phyloP scores from a whole-genome alignment of 2,113 vertebrate genomes.

The Gorsachius goisagi region DNA sequence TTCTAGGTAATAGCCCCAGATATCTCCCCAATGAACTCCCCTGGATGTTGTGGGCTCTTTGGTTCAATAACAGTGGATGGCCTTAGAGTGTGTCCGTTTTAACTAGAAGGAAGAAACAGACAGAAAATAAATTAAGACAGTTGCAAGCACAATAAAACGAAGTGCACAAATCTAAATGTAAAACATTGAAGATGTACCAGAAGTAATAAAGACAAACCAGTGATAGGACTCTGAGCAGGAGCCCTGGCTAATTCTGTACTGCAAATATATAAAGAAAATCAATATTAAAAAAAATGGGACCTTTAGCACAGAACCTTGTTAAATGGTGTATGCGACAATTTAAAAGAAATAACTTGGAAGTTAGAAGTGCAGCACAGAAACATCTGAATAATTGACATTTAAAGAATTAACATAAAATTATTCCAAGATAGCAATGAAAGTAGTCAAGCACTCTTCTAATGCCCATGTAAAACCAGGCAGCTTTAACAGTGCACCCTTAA shows the following conservation, averaged over 20 bases:
- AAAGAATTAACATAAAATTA: slow-evolving; percentile 53
- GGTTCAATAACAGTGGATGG: not conserved
- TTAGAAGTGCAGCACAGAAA: not conserved
- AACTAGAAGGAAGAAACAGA: not conserved
- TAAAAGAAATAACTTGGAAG: slow-evolving; percentile 36
- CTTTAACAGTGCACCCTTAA: not conserved
- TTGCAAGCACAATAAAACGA: not conserved
- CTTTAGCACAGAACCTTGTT: slow-evolving; percentile 26
- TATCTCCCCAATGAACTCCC: not conserved
- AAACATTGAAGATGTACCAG: slow-evolving; percentile 46
- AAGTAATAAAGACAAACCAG: slow-evolving; percentile 54
- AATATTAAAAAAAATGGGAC: not conserved
- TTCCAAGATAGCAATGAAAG: not conserved
- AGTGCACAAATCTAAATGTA: slow-evolving; percentile 35
- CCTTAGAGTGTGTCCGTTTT: not conserved
- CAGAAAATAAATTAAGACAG: not conserved
- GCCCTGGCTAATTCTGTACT: not conserved
- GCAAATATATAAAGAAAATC: slow-evolving; percentile 32
- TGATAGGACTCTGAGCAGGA: not conserved
- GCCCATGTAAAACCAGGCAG: not conserved
- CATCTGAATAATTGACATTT: slow-evolving; percentile 42
- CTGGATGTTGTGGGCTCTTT: not conserved
- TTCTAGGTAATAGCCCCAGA: not conserved
- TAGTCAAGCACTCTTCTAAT: not conserved
- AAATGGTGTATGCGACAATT: slow-evolving; percentile 33